A percentile compares a stretch with the other conserved stretches of the same genome.
Conservation (phyloP, 2,113 vertebrate genomes). For the Circaetus cinerascens region DNA sequence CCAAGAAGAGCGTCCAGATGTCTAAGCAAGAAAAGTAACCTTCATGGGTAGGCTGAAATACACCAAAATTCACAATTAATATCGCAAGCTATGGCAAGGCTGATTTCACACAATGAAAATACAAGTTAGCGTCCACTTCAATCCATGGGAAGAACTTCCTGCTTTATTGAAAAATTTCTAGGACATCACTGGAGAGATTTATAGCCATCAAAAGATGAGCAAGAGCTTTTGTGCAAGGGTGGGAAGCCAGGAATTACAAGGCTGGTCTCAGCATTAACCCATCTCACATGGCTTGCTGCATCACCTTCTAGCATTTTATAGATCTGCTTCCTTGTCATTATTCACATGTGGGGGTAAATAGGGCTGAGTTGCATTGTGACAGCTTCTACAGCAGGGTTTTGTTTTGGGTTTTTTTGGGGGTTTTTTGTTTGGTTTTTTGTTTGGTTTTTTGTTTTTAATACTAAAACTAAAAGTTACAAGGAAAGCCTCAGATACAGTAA, state of each 20-base stretch:
- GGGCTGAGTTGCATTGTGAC: background rate
- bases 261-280: background rate
- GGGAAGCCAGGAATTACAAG: background rate
- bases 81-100: accelerated
- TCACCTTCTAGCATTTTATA: background rate
- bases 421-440: background rate
- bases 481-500: background rate
- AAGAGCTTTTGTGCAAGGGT: background rate
- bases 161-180: background rate
- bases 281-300: background rate
- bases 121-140: background rate
- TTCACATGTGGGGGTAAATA: background rate
- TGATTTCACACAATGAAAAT: background rate
- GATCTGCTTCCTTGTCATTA: background rate
- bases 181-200: background rate
- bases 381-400: background rate
- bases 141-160: background rate
- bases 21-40: constrained; percentile 98
- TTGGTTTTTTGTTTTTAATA: background rate
- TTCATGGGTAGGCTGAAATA: constrained; percentile 90
- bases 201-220: background rate
- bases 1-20: constrained; percentile 97
- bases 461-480: background rate
- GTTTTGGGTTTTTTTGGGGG: too few relatives aligned
- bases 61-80: background rate